Evolutionary conservation across 2,797 vertebrate genomes (phyloP), one percentile per base, ranked within the genome.

Genomic region (Dendrocincla tyrannina): DNA sequence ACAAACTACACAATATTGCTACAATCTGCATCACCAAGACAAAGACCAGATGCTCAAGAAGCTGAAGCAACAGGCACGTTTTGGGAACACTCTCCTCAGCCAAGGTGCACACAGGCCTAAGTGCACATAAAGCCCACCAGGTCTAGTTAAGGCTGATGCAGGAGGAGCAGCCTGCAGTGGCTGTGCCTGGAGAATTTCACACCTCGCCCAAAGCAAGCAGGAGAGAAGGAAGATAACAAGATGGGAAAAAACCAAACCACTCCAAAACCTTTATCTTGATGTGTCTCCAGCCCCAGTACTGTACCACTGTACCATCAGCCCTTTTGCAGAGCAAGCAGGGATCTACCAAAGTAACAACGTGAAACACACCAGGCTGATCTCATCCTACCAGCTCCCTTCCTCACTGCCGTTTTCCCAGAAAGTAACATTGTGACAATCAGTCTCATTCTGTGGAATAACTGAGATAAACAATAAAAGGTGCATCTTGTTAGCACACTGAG

Each of bases 191-290:
- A 64, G 27, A 84, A 60, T 7, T 17, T 41, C 32, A 46, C 68
- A 55, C 15, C 32, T 62, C 42, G 4, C 32, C 15, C 35, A 17
- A 39, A 28, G 22, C 24, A 63, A 80, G 33, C 32, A 46, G 24
- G 32, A 41, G 53, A 64, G 41, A 27, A 32, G 42, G 37, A 52
- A 12, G 25, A 59, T 10, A 68, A 7, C 22, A 46, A 56, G 42
- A 27, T 4, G 5, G 3, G 5, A 1, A 20, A 35, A 37, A 39
- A 18, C 0, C 18, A n/a, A 80, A 41, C 5, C 16, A 49, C 14
- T 16, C 67, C 15, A 44, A 84, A 60, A 5, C 30, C 16, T 44
- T 32, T 22, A 1, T 7, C 27, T 22, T 28, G 24, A 9, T 5
- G 17, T 17, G 9, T n/a, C 52, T 75, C 41, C 79, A 94, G 53